Evolutionary conservation across 2,888 invertebrate species (phyloP).

Genomic region (Diarsia brunnea): DNA sequence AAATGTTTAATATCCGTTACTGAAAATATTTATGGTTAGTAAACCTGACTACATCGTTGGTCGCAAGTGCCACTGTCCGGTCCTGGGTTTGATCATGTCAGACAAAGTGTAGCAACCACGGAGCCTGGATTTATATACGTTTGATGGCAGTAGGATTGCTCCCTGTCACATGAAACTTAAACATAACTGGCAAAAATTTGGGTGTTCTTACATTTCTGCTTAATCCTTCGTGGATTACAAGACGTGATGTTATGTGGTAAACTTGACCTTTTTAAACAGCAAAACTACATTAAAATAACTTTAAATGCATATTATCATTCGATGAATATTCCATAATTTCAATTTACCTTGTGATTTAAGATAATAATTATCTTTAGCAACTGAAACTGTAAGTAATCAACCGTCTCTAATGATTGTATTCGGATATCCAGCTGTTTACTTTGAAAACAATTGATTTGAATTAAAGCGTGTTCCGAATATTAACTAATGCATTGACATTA

Average conservation of each 20-base stretch:
- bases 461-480: constrained; percentile 16
- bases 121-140: too few species aligned
- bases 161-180: too few species aligned
- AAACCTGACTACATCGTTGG: too few species aligned
- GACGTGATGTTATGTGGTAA: background rate
- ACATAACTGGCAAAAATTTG: too few species aligned
- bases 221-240: too few species aligned
- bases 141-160: too few species aligned
- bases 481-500: background rate
- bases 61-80: too few species aligned
- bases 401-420: constrained; percentile 50
- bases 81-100: too few species aligned
- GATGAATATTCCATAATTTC: background rate
- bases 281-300: constrained; percentile 17
- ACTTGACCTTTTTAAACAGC: background rate
- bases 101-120: too few species aligned
- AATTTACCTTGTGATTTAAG: constrained; percentile 1
- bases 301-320: constrained; percentile 4
- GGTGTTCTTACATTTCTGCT: too few species aligned
- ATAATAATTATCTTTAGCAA: constrained; percentile 1
- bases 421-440: constrained; percentile 30
- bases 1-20: too few species aligned
- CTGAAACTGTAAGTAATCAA: constrained; percentile 42
- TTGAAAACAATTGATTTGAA: constrained; percentile 40
- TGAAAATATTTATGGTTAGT: too few species aligned